Evolutionary conservation across 2,113 vertebrate species (phyloP), one percentile per base, ranked within the genome.

Genomic region (Synchiropus splendidus): DNA sequence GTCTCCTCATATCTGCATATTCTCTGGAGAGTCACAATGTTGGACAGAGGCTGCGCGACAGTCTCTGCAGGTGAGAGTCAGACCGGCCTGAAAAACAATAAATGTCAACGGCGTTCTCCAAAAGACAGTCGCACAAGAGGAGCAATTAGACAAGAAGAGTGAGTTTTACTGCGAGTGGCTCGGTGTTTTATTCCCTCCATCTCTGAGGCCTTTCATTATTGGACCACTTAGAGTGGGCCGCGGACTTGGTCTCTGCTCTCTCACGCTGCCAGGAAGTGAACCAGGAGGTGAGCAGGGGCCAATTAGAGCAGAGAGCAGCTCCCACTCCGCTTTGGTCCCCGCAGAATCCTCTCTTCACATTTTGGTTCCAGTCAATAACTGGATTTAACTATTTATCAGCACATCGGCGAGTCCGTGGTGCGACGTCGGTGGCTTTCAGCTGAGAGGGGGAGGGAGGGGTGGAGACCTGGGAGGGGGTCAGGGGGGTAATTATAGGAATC

Each of bases 1-100:
- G 66, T 75, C 66, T 74, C 50, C 44, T 57, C 48, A 40, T 45
- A 75, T 80, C 77, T 69, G 64, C 75, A 78, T 82, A 75, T 66
- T 43, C 45, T 53, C 44, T 48, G n/a, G 44, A 47, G 51, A 61
- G 42, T 42, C 45, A 34, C 41, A 56, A 33, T 41, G 36, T 37
- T 40, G 1, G 3, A 35, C 21, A 27, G 49, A 18, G 21, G 40
- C 33, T 58, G 61, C 37, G 59, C 51, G n/a, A n/a, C n/a, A 47
- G 45, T 55, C 45, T 64, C 27, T 16, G 58, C 70, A 54, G 61
- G 74, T 70, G 56, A 74, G 16, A 52, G 51, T 35, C 8, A 34
- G 54, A 48, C 16, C 43, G 6, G 17, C 27, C 11, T 49, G 15
- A 44, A 16, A 30, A 51, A 48, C 15, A 27, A 56, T 13, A 53